Base-by-base conservation (phyloP, 2,797 vertebrate genomes). In the Poecilia wingei region DNA sequence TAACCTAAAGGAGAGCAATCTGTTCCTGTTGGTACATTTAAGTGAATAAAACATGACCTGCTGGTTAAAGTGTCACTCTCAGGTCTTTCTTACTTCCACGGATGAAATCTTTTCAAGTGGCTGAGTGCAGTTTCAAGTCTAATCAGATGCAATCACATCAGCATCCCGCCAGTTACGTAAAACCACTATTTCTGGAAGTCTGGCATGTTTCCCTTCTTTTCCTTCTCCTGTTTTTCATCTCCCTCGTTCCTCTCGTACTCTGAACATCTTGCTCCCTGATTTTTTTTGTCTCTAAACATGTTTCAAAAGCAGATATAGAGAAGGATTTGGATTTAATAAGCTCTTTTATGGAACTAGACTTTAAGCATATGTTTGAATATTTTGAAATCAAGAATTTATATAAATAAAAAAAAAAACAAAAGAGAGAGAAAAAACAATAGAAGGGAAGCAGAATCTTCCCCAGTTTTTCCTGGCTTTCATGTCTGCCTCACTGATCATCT, bases 71-170 rank as follows among this genome's bases (percentile, higher is more conserved):
- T 16, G 39, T 55, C 20, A 55, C 14, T 55, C 1, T 72, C 16
- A 59, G 78, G 4, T 36, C 2, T 43, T 36, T 45, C 39, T 53
- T 25, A 47, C 70, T 77, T 73, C 18, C 25, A 25, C 36, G 41
- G 71, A 88, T 6, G 12, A 77, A 31, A 79, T 73, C 72, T 75
- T 89, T 88, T 87, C 75, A 75, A 82, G 75, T 47, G 51, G 39
- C 78, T 82, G 88, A 88, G 89, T 88, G 85, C 83, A 85, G 72
- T 84, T 88, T 86, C 76, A 84, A 78, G 78, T 93, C 82, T 80
- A 83, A 92, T 94, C 93, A 90, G 75, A 92, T 89, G 74, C 83
- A 81, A 92, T 94, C 90, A 91, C 89, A 84, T 94, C 93, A 94
- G 78, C 76, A 85, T 75, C 84, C 85, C 81, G 88, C 46, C 77